A percentile compares a stretch with the other conserved stretches of the same genome.
Evolutionary conservation across 2,888 invertebrate genomes (phyloP).

Genomic region (Temnothorax ravouxi): DNA sequence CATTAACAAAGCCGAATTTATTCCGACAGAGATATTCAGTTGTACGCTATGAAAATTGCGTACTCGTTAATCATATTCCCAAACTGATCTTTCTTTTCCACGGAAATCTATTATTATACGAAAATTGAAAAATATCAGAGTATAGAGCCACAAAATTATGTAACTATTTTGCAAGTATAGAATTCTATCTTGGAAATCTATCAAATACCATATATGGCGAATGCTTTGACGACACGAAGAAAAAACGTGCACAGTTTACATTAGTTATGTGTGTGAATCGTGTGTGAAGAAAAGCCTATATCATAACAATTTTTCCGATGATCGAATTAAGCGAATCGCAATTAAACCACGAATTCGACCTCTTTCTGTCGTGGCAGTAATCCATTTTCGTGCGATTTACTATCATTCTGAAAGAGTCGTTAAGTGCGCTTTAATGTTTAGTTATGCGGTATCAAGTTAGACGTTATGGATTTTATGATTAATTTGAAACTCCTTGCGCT

Average conservation of each 20-base stretch:
- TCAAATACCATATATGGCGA: slow-evolving; percentile 3
- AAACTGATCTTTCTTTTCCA: background rate
- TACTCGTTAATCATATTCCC: background rate
- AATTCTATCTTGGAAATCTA: slow-evolving; percentile 7
- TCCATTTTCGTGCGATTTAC: background rate
- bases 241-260: slow-evolving; percentile 4
- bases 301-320: background rate
- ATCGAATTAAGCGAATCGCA: background rate
- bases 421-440: background rate
- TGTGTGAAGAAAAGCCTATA: background rate
- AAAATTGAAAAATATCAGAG: background rate
- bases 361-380: slow-evolving; percentile 21
- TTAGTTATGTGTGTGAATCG: background rate
- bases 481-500: slow-evolving; percentile 7
- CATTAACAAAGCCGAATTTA: background rate
- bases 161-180: background rate
- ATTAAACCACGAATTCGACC: background rate
- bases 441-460: slow-evolving; percentile 13
- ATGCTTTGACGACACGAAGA: background rate
- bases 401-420: background rate
- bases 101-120: background rate
- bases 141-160: background rate
- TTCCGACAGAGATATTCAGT: background rate
- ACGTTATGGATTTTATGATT: slow-evolving; percentile 5
- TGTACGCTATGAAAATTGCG: background rate